Evolutionary conservation across 37 sponge, comb jelly and placozoan genomes (phyloP).

Genomic region (Oscarella lobularis): DNA sequence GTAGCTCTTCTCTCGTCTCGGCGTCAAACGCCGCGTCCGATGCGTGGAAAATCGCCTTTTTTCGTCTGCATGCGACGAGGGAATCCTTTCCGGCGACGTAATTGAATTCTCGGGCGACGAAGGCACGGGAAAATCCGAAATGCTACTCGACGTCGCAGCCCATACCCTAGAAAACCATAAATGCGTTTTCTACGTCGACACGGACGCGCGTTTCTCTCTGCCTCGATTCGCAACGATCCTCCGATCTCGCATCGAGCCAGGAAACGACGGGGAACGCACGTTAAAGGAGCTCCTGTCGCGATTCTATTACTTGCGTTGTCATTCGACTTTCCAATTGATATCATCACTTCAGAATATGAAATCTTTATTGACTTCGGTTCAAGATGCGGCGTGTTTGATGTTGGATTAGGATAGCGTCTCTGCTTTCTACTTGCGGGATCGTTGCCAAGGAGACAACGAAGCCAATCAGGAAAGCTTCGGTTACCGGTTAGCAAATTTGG

Average conservation of each 20-base stretch:
- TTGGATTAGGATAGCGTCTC: constrained; percentile 42
- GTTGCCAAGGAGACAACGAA: not conserved
- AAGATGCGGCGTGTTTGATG: no score
- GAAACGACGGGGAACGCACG: not conserved
- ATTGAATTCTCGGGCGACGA: constrained; percentile 49
- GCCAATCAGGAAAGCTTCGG: constrained; percentile 2
- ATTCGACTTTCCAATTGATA: not conserved
- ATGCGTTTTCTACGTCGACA: not conserved
- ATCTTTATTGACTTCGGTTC: no score
- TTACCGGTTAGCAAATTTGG: no score
- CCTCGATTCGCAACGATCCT: not conserved
- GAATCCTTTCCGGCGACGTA: constrained; percentile 31
- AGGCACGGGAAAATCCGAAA: constrained; percentile 49
- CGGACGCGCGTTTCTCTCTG: not conserved
- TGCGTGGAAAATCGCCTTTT: constrained; percentile 13
- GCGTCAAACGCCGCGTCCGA: constrained; percentile 16
- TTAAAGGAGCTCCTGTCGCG: not conserved
- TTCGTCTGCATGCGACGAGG: not conserved
- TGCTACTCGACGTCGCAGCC: constrained; percentile 38
- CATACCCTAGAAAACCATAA: constrained; percentile 21
- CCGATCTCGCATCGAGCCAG: not conserved
- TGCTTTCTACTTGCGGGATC: constrained; percentile 31
- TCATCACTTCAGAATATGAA: not conserved
- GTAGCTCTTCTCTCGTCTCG: constrained; percentile 38
- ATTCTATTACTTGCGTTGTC: not conserved